Evolutionary conservation across 2,113 vertebrate species (phyloP).

Genomic region (Oryzias melastigma): DNA sequence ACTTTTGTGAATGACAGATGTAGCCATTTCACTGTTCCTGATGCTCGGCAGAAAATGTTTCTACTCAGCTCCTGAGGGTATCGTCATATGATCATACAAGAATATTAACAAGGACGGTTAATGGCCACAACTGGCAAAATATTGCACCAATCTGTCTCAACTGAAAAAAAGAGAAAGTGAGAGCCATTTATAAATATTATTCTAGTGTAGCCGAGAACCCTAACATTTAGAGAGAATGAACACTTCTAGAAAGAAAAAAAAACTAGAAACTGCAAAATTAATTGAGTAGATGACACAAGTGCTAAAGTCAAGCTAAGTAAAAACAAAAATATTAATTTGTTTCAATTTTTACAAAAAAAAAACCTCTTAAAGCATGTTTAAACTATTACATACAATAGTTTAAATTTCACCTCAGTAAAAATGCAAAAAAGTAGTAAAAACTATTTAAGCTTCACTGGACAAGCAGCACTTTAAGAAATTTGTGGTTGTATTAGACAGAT

Average conservation of each 20-base stretch:
- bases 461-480: constrained; percentile 3
- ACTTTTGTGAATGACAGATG: constrained; percentile 41
- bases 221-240: background rate
- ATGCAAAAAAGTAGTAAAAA: background rate
- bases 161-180: constrained; percentile 15
- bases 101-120: constrained; percentile 21
- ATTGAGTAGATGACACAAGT: background rate
- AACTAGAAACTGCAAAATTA: too few species aligned
- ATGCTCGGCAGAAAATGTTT: constrained; percentile 14
- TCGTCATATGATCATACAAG: constrained; percentile 6
- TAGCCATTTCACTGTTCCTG: constrained; percentile 46
- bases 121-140: constrained; percentile 31
- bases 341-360: too few species aligned
- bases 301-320: background rate
- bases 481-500: constrained; percentile 4
- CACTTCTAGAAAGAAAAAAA: too few species aligned
- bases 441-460: constrained; percentile 3
- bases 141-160: constrained; percentile 12
- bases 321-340: background rate
- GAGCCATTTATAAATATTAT: constrained; percentile 11
- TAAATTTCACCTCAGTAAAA: background rate
- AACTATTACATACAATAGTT: too few species aligned
- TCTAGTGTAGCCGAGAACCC: constrained; percentile 42
- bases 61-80: background rate
- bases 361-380: too few species aligned